Evolutionary conservation across 1,140 invertebrate genomes (phyloP), one percentile per base, ranked within the genome.

Genomic region (Pseudomyrmex concolor): DNA sequence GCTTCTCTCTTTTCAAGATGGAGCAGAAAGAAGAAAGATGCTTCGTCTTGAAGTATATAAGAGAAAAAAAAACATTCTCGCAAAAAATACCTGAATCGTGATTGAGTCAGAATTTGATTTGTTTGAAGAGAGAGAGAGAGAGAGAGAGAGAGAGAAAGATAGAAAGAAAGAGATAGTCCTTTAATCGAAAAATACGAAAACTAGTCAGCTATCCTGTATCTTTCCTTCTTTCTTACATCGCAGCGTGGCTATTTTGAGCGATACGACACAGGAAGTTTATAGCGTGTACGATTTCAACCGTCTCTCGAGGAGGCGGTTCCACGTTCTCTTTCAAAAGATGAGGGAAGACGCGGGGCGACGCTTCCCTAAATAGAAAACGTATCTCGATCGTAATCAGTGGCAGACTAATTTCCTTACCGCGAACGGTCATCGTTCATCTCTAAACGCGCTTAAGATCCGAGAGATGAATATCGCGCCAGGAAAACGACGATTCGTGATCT

Each of bases 191-290:
- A 83, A 62, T 78, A 78, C 57, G 67, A 83, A 73, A 88, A 85
- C 66, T 67, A 85, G 62, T n/a, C 45, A 60, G 19, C 72, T 78
- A 43, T 76, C 70, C 71, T 60, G 57, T 64, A 68, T 77, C 50
- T 19, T 64, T 78, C 62, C 80, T 81, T 67, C 66, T 68, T 85
- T 66, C 73, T 64, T 45, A 54, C 76, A 48, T 71, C n/a, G 57
- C 63, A n/a, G 8, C 71, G 55, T 19, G 81, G 72, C 74, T 89
- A 89, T 89, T 89, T 89, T 89, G 68, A 89, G 84, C 84, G 45
- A 34, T 72, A 72, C 60, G 22, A 62, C 86, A 68, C 87, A 89
- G 87, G 88, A 89, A 89, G 81, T 88, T 89, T 88, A 88, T 84
- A 82, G 76, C 88, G 73, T 76, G 76, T 81, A 87, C 57, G 77